Percentiles rank a stretch among this genome's conserved stretches.
Evolutionary conservation across 2,113 vertebrate species (phyloP).

Genomic region (Chamaetylas fuelleborni): DNA sequence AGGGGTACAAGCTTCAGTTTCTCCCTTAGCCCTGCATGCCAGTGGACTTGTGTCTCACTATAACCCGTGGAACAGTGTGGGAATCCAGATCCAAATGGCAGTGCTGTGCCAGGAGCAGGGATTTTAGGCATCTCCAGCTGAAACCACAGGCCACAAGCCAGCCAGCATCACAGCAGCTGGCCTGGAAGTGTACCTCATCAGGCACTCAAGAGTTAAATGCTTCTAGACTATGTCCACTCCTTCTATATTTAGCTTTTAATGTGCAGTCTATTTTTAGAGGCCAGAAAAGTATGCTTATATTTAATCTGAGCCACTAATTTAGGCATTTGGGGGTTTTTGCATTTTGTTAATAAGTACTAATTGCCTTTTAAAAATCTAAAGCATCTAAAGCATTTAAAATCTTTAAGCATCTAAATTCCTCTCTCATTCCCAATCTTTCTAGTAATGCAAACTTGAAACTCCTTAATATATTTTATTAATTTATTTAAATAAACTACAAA

Average conservation of each 20-base stretch:
- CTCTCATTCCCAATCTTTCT: background rate
- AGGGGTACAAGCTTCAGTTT: background rate
- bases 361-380: background rate
- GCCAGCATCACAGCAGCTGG: background rate
- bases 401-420: background rate
- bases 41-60: background rate
- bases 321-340: fast-evolving
- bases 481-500: background rate
- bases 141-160: background rate
- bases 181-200: background rate
- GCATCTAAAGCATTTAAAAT: background rate
- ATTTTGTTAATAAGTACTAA: background rate
- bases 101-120: background rate
- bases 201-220: background rate
- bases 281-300: background rate
- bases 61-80: background rate
- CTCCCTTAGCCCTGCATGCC: background rate
- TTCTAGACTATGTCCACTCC: background rate
- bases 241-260: background rate
- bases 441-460: background rate
- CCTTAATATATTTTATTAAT: background rate
- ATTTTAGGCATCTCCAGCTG: background rate
- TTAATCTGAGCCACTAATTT: background rate
- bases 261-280: background rate
- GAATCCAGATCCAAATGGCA: background rate